Base-by-base conservation (phyloP, 2,113 vertebrate genomes). In the Triplophysa siluroides region DNA sequence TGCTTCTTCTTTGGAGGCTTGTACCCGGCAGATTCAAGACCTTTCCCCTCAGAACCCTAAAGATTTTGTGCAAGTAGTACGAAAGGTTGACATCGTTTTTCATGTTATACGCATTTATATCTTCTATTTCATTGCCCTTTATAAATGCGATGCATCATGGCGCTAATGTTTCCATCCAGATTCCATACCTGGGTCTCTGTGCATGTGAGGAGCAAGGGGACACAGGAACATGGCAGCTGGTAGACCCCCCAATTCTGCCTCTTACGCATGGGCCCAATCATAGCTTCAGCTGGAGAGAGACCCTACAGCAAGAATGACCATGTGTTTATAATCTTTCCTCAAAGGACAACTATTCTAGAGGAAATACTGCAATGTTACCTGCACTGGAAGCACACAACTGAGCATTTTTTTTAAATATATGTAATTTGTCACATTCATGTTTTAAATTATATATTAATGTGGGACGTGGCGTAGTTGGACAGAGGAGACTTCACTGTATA, bases 211-310 rank as follows among this genome's bases (percentile, higher is more conserved):
- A 99, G 82, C 87, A 98, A 83, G 96, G 95, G 66, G 97, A 99
- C 70, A 96, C 94, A 0, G 96, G 96, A 7, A 89, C 97, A 70
- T 99, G 98, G 98, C 97, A 99, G 92, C 94, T 99, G 76, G 96
- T 95, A 1, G 96, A 98, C 52, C 98, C 98, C 5, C 98, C 98
- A 29, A 98, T 99, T 87, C 90, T 98, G 82, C 98, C 98, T 11
- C 94, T 99, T 60, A 99, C 98, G 76, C 98, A 99, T 0, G 98
- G 98, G 89, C 98, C 97, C 11, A 99, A 98, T 26, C 96, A 97
- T 81, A 96, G 96, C 89, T 99, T 99, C 93, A 98, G 96, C 93
- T 99, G 98, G 98, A 95, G 97, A 92, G 97, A 99, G 88, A 96
- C 95, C 61, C 87, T 99, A 24, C 92, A 96, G 23, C 96, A 98